Evolutionary conservation across 2,797 vertebrate genomes (phyloP), one percentile per base, ranked within the genome.

Genomic region (Moxostoma hubbsi): DNA sequence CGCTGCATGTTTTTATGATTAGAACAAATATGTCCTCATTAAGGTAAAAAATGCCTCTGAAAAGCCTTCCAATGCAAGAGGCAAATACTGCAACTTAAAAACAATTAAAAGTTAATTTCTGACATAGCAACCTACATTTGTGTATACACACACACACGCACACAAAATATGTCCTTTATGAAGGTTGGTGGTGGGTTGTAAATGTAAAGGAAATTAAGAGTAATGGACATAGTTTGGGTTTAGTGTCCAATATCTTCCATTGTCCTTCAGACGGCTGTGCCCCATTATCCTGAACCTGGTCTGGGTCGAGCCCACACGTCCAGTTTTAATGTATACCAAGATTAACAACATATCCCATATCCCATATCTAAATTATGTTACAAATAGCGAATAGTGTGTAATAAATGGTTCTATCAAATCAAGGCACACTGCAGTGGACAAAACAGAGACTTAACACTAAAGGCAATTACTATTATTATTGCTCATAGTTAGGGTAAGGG

Each of bases 141-240:
- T 24, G 24, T 24, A 2, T 24, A 24, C 24, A 24, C 24, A 24
- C 24, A 24, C 24, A 80, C 9, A 65, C n/a, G 55, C 8, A 68
- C 49, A 9, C 8, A 68, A 7, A 79, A 65, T 61, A 11, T 77
- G 73, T 61, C 78, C 78, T 77, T 69, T 73, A 15, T 74, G 65
- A 84, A 81, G 74, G 77, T 79, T 73, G 71, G 65, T 7, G 18
- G 55, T 43, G 51, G 49, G 18, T 46, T 68, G 47, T 71, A 64
- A 78, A 76, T 63, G 73, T 61, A 58, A 53, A 58, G 24, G 55
- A 65, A 81, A 84, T 82, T 11, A 86, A 82, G 80, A 84, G 24
- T 84, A 83, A 85, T 85, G 77, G 49, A 69, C 58, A 68, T 79
- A 81, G 80, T 82, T 86, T 82, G 62, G 13, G 16, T 51, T 75